Percentiles rank a stretch among this genome's conserved stretches.
Evolutionary conservation across 2,797 vertebrate genomes (phyloP).

Genomic region (Pseudochromis fuscus): DNA sequence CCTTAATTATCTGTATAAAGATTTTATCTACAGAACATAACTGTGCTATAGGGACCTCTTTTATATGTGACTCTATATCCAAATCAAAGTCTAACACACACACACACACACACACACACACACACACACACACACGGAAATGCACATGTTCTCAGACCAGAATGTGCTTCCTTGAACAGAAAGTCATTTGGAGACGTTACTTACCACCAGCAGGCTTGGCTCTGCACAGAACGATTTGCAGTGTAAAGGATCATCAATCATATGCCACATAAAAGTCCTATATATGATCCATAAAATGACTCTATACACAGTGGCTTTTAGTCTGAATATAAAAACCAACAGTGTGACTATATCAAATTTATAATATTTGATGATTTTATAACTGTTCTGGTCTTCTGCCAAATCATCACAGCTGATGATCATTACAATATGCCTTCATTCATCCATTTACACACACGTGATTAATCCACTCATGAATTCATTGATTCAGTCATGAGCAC

Average conservation of each 20-base stretch:
- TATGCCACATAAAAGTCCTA: conserved; percentile 13
- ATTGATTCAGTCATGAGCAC: background rate
- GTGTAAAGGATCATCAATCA: conserved; percentile 36
- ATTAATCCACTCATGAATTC: background rate
- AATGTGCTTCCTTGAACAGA: background rate
- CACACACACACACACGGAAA: background rate
- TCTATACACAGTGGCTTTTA: conserved; percentile 12
- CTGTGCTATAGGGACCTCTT: background rate
- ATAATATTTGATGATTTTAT: conserved; percentile 22
- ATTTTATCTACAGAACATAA: background rate
- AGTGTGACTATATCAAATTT: background rate
- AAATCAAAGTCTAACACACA: background rate
- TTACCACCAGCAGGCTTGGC: background rate
- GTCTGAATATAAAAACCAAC: conserved; percentile 24
- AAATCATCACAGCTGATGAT: conserved; percentile 1
- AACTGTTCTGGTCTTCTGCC: conserved; percentile 17
- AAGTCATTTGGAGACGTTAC: conserved; percentile 1
- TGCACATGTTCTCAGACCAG: background rate
- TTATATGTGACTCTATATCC: background rate
- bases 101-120: background rate
- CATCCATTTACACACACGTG: background rate
- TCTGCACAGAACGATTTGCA: conserved; percentile 3
- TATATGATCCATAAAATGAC: conserved; percentile 24
- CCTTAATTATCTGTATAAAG: background rate
- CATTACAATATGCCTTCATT: background rate